These are phyloP conservation scores for Caenorhabditis sinica DNA, from an alignment of 2,888 invertebrate species.

Conservation along the genomic window DNA sequence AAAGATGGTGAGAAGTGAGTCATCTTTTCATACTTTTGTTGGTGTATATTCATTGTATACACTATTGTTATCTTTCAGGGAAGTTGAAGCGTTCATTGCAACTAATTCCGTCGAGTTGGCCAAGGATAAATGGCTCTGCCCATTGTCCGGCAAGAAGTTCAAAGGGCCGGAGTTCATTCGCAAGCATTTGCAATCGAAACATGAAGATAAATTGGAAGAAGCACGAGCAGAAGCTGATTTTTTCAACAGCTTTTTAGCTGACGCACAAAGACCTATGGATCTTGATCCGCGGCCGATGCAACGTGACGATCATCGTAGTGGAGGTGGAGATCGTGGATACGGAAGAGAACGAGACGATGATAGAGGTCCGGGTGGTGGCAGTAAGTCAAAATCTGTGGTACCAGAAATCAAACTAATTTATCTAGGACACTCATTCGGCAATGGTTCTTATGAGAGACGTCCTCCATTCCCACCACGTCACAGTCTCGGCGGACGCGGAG, in stretches of 20 bases:
- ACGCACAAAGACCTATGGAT: constrained; percentile 95
- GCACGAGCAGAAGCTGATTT: constrained; percentile 96
- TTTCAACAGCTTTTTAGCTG: constrained; percentile 96
- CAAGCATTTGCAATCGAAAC: constrained; percentile 98
- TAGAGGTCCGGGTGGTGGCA: constrained; percentile 40
- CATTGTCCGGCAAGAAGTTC: constrained; percentile 98
- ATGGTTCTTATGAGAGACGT: constrained; percentile 53
- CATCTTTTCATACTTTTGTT: constrained; percentile 72
- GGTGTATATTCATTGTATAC: not conserved
- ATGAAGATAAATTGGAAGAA: constrained; percentile 96
- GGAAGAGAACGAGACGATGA: constrained; percentile 59
- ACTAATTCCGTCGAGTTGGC: constrained; percentile 97
- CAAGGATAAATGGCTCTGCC: constrained; percentile 99
- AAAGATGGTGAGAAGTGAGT: constrained; percentile 88
- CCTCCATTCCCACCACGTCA: constrained; percentile 40
- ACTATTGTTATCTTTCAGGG: constrained; percentile 84
- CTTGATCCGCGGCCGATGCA: constrained; percentile 86
- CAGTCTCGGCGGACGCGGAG: constrained; percentile 64
- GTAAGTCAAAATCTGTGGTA: constrained; percentile 24
- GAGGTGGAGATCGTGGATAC: constrained; percentile 56
- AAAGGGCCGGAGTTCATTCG: constrained; percentile 98
- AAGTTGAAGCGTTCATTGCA: constrained; percentile 95
- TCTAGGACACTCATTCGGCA: constrained; percentile 58
- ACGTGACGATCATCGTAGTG: constrained; percentile 51
- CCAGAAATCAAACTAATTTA: too few species aligned